Evolutionary conservation across 1,140 invertebrate genomes (phyloP).

Genomic region (Meloidogyne chitwoodi): DNA sequence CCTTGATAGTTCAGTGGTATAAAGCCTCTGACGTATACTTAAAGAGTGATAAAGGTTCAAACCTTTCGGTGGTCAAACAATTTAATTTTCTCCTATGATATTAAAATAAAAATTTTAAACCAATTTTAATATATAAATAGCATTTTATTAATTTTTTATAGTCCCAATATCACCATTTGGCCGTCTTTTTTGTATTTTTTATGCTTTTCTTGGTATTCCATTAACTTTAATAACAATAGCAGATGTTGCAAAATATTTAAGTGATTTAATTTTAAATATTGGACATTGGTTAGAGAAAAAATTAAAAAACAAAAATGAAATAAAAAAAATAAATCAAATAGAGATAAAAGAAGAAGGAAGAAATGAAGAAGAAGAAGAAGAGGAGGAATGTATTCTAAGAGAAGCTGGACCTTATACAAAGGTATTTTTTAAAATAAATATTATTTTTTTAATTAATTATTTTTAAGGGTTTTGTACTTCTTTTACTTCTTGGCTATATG

Average conservation of each 20-base stretch:
- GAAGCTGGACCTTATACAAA: conserved; percentile 6
- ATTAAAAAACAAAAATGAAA: background rate
- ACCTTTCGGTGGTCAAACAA: no score
- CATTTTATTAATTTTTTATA: conserved; percentile 26
- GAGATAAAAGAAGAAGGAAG: background rate
- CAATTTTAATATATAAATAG: no score
- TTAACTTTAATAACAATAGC: conserved; percentile 51
- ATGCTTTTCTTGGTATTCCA: conserved; percentile 43
- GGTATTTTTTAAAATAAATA: background rate
- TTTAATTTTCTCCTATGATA: no score
- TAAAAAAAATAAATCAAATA: background rate
- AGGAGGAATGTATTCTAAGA: conserved; percentile 5
- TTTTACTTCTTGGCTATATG: conserved; percentile 40
- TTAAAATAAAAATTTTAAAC: no score
- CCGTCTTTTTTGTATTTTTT: conserved; percentile 45
- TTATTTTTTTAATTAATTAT: background rate
- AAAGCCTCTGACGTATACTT: no score
- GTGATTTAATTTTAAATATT: conserved; percentile 12
- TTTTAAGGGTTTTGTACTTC: conserved; percentile 36
- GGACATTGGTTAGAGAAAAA: conserved; percentile 11
- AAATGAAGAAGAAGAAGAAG: background rate
- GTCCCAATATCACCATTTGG: conserved; percentile 48
- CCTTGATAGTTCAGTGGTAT: no score
- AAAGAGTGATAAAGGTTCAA: no score
- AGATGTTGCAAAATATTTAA: conserved; percentile 47